phyloP scores from a whole-genome alignment of 2,797 vertebrate genomes.

The Lithobates sylvaticus region DNA sequence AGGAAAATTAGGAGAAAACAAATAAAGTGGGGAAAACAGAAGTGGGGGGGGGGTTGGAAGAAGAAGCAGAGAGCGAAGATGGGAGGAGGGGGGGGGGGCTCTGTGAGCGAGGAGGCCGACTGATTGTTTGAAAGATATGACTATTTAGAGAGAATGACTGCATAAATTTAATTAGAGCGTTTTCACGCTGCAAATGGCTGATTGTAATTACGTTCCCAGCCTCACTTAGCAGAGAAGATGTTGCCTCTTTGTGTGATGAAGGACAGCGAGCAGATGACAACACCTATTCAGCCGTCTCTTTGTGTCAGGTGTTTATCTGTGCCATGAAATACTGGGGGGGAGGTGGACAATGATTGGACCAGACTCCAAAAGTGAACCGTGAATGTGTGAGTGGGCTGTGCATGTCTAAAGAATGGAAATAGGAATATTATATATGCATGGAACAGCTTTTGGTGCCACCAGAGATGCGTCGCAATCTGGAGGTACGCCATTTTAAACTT shows the following conservation, averaged over 20 bases:
- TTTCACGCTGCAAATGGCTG: slow-evolving; percentile 93
- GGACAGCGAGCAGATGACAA: slow-evolving; percentile 97
- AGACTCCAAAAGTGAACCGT: slow-evolving; percentile 4
- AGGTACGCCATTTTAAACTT: background rate
- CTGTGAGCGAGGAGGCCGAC: slow-evolving; percentile 29
- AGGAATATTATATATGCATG: background rate
- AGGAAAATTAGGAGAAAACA: background rate
- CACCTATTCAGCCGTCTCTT: slow-evolving; percentile 85
- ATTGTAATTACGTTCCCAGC: slow-evolving; percentile 87
- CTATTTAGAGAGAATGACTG: slow-evolving; percentile 99
- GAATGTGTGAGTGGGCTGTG: background rate
- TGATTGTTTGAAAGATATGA: slow-evolving; percentile 85
- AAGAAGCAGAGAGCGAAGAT: too few species aligned
- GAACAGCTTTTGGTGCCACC: background rate
- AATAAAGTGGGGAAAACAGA: slow-evolving; percentile 3
- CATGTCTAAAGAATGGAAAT: background rate
- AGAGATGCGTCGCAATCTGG: background rate
- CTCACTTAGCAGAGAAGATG: slow-evolving; percentile 83
- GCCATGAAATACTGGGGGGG: slow-evolving; percentile 59
- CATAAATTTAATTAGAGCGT: slow-evolving; percentile 99
- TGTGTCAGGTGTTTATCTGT: slow-evolving; percentile 94
- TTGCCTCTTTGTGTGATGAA: slow-evolving; percentile 77
- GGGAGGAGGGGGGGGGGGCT: background rate
- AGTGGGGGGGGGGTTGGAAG: background rate
- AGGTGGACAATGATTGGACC: slow-evolving; percentile 71